Evolutionary conservation across 2,113 vertebrate species (phyloP).

Genomic region (Pholis gunnellus): DNA sequence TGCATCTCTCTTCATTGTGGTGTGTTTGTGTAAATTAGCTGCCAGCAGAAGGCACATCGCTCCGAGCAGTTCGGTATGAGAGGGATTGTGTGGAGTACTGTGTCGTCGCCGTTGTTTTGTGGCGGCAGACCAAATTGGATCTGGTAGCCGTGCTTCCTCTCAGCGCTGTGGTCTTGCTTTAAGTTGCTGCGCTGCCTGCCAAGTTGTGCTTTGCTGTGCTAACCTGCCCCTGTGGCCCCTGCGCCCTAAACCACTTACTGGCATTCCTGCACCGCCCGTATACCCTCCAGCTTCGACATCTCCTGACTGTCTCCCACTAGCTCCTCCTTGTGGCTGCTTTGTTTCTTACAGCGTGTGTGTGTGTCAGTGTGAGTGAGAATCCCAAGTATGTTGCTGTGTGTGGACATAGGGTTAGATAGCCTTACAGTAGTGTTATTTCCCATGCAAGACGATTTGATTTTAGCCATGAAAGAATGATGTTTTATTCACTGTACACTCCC

Average conservation of each 20-base stretch:
- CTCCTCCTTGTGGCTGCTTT: conserved; percentile 77
- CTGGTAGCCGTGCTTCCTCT: conserved; percentile 48
- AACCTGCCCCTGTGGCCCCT: conserved; percentile 63
- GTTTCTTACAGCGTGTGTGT: conserved; percentile 56
- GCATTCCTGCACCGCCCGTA: conserved; percentile 59
- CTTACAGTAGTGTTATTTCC: conserved; percentile 56
- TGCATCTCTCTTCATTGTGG: neutral
- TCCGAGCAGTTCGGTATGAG: conserved; percentile 11
- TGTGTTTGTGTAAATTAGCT: neutral
- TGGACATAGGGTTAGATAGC: conserved; percentile 53
- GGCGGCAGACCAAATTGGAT: conserved; percentile 38
- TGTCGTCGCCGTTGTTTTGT: conserved; percentile 38
- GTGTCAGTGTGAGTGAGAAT: conserved; percentile 45
- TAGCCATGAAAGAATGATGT: conserved; percentile 64
- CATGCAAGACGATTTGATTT: conserved; percentile 56
- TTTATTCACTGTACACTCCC: conserved; percentile 62
- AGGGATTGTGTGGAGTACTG: conserved; percentile 10
- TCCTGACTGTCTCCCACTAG: conserved; percentile 70
- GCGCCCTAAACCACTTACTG: conserved; percentile 64
- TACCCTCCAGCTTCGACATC: conserved; percentile 62
- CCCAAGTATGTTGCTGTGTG: conserved; percentile 46
- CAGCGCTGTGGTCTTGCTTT: conserved; percentile 61
- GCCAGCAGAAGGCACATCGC: conserved; percentile 4
- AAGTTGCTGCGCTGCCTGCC: conserved; percentile 72
- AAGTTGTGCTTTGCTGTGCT: conserved; percentile 77